phyloP scores from a whole-genome alignment of 2,113 vertebrate species.

The Microcebus griseorufus region DNA sequence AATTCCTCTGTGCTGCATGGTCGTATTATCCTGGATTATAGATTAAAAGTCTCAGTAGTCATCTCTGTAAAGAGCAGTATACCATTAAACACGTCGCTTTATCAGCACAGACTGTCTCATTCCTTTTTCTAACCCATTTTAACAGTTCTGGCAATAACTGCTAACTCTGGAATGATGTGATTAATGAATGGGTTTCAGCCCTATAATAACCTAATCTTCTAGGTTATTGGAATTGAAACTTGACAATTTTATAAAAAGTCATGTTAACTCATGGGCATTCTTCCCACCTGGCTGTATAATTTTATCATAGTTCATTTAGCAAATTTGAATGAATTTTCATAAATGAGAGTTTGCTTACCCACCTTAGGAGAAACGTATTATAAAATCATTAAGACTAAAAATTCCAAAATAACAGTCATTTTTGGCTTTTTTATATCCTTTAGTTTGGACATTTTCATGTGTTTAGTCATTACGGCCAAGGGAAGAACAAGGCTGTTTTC shows the following conservation, averaged over 20 bases:
- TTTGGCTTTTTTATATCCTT: constrained; percentile 11
- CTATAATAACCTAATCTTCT: not conserved
- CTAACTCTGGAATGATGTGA: not conserved
- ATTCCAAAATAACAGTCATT: not conserved
- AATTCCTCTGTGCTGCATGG: not conserved
- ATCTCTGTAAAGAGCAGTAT: constrained; percentile 4
- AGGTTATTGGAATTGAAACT: constrained; percentile 33
- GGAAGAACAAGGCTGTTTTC: not conserved
- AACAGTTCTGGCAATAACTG: not conserved
- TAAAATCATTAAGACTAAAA: constrained; percentile 4
- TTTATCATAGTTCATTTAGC: not conserved
- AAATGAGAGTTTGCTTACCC: not conserved
- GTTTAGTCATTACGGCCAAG: not conserved
- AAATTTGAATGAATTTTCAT: constrained; percentile 1
- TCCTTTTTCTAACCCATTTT: not conserved
- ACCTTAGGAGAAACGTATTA: not conserved
- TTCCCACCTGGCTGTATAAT: not conserved
- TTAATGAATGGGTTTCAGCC: constrained; percentile 19
- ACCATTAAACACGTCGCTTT: constrained; percentile 57
- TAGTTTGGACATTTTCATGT: constrained; percentile 25
- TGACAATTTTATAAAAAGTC: constrained; percentile 41
- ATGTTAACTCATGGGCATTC: not conserved
- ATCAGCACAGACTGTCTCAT: not conserved
- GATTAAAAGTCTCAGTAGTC: not conserved
- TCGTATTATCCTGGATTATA: not conserved